These are phyloP conservation scores for Spatulosminthurus flaviceps DNA, from an alignment of 2,888 invertebrate genomes.

Conservation along the genomic window DNA sequence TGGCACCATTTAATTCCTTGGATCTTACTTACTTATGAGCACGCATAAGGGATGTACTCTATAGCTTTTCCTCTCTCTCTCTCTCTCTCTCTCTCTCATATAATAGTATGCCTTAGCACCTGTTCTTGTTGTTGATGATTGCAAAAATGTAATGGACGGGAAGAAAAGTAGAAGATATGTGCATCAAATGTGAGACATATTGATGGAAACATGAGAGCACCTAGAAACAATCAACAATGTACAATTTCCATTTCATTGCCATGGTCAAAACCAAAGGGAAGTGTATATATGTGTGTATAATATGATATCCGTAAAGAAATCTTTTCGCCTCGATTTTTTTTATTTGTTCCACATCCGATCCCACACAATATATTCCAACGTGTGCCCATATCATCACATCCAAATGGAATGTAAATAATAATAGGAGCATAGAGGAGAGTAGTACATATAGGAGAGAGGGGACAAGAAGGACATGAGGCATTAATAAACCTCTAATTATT, in stretches of 20 bases:
- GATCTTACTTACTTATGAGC: background rate
- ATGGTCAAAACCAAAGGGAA: slow-evolving; percentile 9
- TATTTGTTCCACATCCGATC: slow-evolving; percentile 24
- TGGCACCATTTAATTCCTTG: slow-evolving; percentile 24
- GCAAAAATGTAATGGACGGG: too few species aligned
- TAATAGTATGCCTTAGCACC: too few species aligned
- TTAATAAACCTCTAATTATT: slow-evolving; percentile 8
- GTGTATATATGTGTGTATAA: too few species aligned
- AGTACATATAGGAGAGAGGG: background rate
- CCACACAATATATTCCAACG: background rate
- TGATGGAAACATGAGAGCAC: background rate
- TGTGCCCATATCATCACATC: background rate
- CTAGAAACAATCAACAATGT: slow-evolving; percentile 38
- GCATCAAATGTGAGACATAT: background rate
- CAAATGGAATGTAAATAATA: background rate
- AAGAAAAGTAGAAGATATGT: too few species aligned
- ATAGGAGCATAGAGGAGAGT: background rate
- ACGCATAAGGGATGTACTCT: background rate
- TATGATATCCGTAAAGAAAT: slow-evolving; percentile 11
- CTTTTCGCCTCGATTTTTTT: background rate
- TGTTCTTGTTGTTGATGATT: too few species aligned
- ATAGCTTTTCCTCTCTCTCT: too few species aligned
- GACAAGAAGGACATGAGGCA: background rate
- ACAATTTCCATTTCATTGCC: slow-evolving; percentile 41
- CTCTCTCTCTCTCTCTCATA: too few species aligned